Base-by-base conservation (phyloP, 2,113 vertebrate species). In the Prolemur simus region DNA sequence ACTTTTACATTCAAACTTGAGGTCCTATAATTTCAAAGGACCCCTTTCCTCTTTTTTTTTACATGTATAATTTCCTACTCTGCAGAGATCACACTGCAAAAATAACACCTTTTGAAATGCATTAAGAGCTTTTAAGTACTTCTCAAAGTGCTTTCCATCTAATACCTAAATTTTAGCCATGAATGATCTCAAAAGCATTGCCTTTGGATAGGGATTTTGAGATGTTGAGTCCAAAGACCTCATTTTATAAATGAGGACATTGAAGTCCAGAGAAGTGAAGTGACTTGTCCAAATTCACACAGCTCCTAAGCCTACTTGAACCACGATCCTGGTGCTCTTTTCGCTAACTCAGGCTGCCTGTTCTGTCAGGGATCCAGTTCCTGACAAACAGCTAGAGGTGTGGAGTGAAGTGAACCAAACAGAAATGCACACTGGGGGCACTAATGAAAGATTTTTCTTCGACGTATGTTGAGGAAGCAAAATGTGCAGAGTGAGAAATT, bases 1-100 rank as follows among this genome's bases (percentile, higher is more conserved):
- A 68, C 32, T 91, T 94, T 94, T 56, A 88, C 12, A 21, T 71
- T 94, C 91, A 91, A 96, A 58, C 20, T 45, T 34, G n/a, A 96
- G 21, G 54, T 83, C 58, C 49, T 73, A 87, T 87, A 91, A 71
- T 95, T 87, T 89, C 49, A 73, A 63, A 68, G 64, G 63, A 58
- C 4, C 17, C 2, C 39, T 64, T 68, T 34, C 23, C 39, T 45
- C 69, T 54, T 39, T 25, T 47, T 76, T 91, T 86, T 77, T 58
- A 39, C 20, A 52, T 21, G 8, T 47, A 66, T 58, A 58, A 76
- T 74, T 94, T 87, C 66, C 89, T 60, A 69, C n/a, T 66, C 27
- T 56, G 77, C n/a, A 94, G 85, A 76, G 39, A 60, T 54, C 32
- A 89, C 17, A 8, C 18, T 64, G 20, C 29, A 96, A 95, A 90